These are phyloP conservation scores for Leontopithecus rosalia DNA, from an alignment of 2,797 vertebrate species.

Conservation along the genomic window DNA sequence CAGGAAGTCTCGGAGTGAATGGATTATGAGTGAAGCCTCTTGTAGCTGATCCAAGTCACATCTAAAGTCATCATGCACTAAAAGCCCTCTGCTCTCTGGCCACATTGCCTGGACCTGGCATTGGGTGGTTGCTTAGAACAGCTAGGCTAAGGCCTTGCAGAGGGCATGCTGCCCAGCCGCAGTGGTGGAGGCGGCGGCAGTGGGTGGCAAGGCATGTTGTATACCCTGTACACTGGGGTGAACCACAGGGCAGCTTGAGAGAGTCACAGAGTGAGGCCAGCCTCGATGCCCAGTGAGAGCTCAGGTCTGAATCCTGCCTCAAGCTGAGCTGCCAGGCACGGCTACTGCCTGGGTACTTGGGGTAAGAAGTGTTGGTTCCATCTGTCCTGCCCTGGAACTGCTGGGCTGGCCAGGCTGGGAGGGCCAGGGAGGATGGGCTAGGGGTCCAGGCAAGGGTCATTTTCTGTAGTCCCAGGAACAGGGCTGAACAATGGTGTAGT, in stretches of 20 bases:
- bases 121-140: accelerated
- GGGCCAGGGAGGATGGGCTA: neutral
- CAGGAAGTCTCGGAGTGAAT: neutral
- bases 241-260: neutral
- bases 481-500: neutral
- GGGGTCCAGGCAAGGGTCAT: neutral
- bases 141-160: neutral
- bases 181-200: neutral
- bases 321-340: neutral
- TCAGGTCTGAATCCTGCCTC: neutral
- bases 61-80: neutral
- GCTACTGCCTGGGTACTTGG: neutral
- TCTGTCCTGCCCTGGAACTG: too few species aligned
- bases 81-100: neutral
- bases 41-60: neutral
- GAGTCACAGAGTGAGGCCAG: neutral
- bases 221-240: neutral
- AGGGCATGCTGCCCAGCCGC: neutral
- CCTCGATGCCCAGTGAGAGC: neutral
- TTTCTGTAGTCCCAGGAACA: neutral
- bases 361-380: too few species aligned
- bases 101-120: neutral
- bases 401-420: neutral
- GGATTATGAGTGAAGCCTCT: neutral
- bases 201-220: accelerated